A percentile compares a stretch with the other conserved stretches of the same genome.
Conservation (phyloP, 2,797 vertebrate genomes). For the Sebastes vulpes region DNA sequence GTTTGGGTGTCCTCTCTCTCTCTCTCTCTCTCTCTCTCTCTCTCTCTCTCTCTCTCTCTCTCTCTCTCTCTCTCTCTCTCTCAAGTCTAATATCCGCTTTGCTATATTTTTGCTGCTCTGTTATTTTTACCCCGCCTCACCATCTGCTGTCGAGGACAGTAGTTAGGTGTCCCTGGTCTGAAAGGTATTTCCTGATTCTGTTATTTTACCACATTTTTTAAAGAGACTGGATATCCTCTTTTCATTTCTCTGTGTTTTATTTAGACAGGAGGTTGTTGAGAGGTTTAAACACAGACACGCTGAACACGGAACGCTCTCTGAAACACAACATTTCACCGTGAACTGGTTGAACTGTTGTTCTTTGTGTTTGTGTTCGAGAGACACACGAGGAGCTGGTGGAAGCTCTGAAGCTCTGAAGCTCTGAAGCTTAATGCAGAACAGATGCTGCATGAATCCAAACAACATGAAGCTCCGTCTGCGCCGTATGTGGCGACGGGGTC, state of each 20-base stretch:
- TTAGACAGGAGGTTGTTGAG: neutral
- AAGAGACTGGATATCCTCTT: constrained; percentile 40
- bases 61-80: constrained; percentile 13
- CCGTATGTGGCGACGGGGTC: neutral
- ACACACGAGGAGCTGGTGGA: too few relatives aligned
- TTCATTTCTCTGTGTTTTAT: constrained; percentile 35
- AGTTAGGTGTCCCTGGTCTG: constrained; percentile 26
- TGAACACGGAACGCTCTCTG: too few relatives aligned
- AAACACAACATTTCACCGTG: neutral
- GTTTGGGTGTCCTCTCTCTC: neutral
- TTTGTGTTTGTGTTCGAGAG: neutral
- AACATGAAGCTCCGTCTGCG: neutral
- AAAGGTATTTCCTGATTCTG: constrained; percentile 61
- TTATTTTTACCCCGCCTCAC: constrained; percentile 42
- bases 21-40: constrained; percentile 3
- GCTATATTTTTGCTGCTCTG: constrained; percentile 28
- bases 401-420: neutral
- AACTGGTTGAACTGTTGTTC: neutral
- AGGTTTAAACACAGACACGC: neutral
- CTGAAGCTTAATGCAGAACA: neutral
- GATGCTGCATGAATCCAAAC: neutral
- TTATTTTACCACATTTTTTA: constrained; percentile 48
- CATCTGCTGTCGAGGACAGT: constrained; percentile 48
- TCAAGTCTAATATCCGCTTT: constrained; percentile 43
- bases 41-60: constrained; percentile 2